Conservation (phyloP, 2,888 invertebrate species). For the Alloplasta piceator region DNA sequence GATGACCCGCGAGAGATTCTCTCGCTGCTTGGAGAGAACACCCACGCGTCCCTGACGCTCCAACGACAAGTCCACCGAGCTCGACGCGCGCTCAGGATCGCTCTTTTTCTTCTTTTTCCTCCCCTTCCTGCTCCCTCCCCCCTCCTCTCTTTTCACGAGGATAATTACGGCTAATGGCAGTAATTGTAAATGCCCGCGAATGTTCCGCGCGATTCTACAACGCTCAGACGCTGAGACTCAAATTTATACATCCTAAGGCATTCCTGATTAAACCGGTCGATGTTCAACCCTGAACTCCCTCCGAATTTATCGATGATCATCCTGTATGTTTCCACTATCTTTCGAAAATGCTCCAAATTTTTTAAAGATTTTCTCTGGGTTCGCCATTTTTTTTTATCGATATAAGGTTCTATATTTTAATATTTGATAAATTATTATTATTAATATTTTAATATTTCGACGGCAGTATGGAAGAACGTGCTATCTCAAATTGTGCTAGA, state of each 20-base stretch:
- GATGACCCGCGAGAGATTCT: conserved; percentile 28
- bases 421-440: too few species aligned
- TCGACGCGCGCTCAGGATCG: background rate
- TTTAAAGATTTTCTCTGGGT: too few species aligned
- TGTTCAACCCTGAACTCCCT: too few species aligned
- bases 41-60: conserved; percentile 78
- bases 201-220: conserved; percentile 39
- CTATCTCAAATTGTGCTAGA: too few species aligned
- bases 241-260: background rate
- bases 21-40: conserved; percentile 71
- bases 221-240: background rate
- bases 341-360: too few species aligned
- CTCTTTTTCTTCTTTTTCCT: conserved; percentile 2
- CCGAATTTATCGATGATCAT: too few species aligned
- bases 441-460: too few species aligned
- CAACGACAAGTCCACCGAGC: too few species aligned
- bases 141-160: conserved; percentile 68
- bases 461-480: too few species aligned
- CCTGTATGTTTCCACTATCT: too few species aligned
- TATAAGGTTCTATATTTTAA: too few species aligned
- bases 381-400: background rate
- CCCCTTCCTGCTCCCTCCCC: conserved; percentile 54
- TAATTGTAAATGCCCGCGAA: conserved; percentile 71
- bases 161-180: conserved; percentile 80
- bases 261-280: too few species aligned